phyloP scores from a whole-genome alignment of 2,888 invertebrate species.

The Xestia sexstrigata region DNA sequence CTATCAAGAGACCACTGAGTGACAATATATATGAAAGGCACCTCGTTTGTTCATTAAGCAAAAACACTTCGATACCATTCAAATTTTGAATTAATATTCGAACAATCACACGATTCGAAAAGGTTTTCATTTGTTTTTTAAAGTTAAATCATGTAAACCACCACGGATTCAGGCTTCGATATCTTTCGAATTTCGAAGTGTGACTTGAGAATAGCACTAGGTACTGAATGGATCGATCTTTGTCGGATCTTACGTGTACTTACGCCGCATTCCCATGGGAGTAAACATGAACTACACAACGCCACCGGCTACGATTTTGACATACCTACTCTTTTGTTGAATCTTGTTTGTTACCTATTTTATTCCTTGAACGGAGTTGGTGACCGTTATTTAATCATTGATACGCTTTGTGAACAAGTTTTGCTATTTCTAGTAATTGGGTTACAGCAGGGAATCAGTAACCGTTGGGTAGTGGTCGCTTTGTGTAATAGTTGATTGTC shows the following conservation, averaged over 20 bases:
- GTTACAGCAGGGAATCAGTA: background rate
- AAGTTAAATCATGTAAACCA: background rate
- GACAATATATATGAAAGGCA: background rate
- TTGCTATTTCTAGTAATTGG: background rate
- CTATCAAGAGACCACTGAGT: background rate
- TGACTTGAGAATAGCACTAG: background rate
- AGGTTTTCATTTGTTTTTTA: background rate
- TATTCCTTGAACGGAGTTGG: background rate
- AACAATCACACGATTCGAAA: slow-evolving; percentile 1
- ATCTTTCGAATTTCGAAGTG: background rate
- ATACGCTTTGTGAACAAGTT: background rate
- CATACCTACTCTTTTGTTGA: background rate
- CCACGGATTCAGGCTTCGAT: background rate
- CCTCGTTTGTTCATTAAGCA: background rate
- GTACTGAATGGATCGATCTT: background rate
- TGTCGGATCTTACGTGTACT: background rate
- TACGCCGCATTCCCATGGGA: background rate
- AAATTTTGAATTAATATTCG: background rate
- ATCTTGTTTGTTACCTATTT: background rate
- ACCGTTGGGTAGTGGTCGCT: background rate
- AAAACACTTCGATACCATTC: background rate
- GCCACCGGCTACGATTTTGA: background rate
- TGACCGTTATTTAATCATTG: background rate
- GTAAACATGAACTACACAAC: background rate
- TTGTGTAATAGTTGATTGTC: background rate